Evolutionary conservation across 2,113 vertebrate species (phyloP), one percentile per base, ranked within the genome.

Genomic region (Perca flavescens): DNA sequence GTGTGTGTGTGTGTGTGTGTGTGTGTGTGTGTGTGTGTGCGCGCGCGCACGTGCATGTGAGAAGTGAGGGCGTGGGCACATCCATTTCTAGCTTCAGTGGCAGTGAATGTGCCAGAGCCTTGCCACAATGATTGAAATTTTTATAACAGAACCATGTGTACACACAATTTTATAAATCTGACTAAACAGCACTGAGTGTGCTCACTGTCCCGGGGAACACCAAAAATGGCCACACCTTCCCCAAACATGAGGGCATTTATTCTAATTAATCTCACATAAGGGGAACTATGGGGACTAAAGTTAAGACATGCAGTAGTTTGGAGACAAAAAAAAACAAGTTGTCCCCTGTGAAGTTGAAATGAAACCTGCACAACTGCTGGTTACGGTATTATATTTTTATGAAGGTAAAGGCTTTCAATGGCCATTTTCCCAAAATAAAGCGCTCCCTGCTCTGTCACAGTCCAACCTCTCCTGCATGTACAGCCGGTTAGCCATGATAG

Each of bases 401-500:
- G 47, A 76, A 73, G 53, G 58, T 72, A 65, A 56, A 89, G 60
- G 58, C 87, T 73, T 74, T 81, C 62, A 60, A 69, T 2, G 3
- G 57, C 52, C 40, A 64, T 74, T 85, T 86, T 74, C 40, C 46
- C 40, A 53, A 64, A 84, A 85, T 78, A 14, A 85, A 84, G 68
- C 57, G 73, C 76, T 80, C 80, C 58, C 49, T 63, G 34, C 52
- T 83, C 76, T n/a, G 16, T 68, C 62, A 34, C 52, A 34, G 52
- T 22, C 21, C 61, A 67, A 17, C 54, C 53, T 57, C 82, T 72
- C 66, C 77, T 60, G 75, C 66, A 56, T 78, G 52, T 83, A n/a
- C 60, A 69, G 52, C 79, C 81, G 67, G 62, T 83, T 79, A 53
- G 78, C 74, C 22, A 5, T 86, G 86, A 89, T 64, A 68, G 82